Conservation (phyloP, 1,140 invertebrate genomes). For the Lepidurus apus region DNA sequence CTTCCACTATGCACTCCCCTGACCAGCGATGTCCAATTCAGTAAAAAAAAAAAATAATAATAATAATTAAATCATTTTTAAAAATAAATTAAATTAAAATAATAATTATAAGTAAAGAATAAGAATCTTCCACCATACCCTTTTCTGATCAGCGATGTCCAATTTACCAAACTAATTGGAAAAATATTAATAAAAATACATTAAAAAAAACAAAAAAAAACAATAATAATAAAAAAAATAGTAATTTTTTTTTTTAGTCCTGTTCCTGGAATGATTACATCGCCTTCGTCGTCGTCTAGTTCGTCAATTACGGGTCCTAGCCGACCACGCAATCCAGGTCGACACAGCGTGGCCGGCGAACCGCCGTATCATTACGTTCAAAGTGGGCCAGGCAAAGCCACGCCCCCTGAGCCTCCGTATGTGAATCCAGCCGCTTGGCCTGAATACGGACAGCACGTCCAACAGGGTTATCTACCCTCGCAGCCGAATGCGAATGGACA, state of each 20-base stretch:
- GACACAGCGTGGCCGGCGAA: neutral
- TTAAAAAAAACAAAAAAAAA: no score
- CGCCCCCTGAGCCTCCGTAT: neutral
- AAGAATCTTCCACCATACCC: neutral
- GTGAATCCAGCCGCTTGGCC: neutral
- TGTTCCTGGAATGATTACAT: neutral
- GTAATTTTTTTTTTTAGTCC: neutral
- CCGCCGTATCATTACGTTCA: neutral
- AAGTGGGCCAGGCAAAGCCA: neutral
- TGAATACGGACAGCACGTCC: neutral
- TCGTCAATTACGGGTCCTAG: neutral
- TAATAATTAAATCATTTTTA: no score
- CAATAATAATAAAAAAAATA: no score
- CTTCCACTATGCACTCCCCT: neutral
- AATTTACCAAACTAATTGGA: neutral
- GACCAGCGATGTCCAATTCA: conserved; percentile 28
- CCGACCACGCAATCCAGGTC: neutral
- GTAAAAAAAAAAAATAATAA: neutral
- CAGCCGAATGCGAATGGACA: neutral
- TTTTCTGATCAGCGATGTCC: conserved; percentile 20
- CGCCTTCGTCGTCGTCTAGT: neutral
- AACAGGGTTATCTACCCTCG: neutral
- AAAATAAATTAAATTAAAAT: no score
- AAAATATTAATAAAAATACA: neutral
- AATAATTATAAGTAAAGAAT: no score